phyloP scores from a whole-genome alignment of 2,888 invertebrate species.

The Alloscopus bannaensis region DNA sequence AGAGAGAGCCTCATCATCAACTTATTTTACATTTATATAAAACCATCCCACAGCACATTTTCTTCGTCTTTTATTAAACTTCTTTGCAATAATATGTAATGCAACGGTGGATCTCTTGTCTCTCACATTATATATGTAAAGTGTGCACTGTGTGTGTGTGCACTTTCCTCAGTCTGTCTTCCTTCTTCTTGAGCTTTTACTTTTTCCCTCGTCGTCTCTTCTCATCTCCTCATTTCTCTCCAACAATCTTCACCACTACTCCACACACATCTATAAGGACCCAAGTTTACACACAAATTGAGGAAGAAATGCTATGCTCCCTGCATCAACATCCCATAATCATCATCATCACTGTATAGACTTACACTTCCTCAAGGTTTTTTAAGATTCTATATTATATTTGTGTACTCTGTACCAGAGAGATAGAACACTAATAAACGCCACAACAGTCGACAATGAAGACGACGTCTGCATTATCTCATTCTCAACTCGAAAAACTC shows the following conservation, averaged over 20 bases:
- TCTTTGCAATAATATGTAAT: slow-evolving; percentile 60
- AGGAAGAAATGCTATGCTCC: not conserved
- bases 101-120: slow-evolving; percentile 23
- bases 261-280: too few relatives aligned
- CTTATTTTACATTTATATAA: slow-evolving; percentile 64
- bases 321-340: slow-evolving; percentile 22
- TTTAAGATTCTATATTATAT: too few relatives aligned
- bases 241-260: slow-evolving; percentile 39
- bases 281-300: too few relatives aligned
- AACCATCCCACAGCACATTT: slow-evolving; percentile 47
- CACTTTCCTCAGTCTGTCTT: slow-evolving; percentile 24
- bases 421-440: too few relatives aligned
- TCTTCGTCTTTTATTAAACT: slow-evolving; percentile 60
- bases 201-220: slow-evolving; percentile 30
- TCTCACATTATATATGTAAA: slow-evolving; percentile 15
- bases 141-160: not conserved
- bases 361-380: too few relatives aligned
- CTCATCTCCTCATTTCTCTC: slow-evolving; percentile 20
- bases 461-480: slow-evolving; percentile 11
- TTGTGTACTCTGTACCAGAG: not conserved
- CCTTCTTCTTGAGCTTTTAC: slow-evolving; percentile 19
- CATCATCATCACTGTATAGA: slow-evolving; percentile 14
- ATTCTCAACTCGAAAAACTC: slow-evolving; percentile 33
- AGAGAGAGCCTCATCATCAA: slow-evolving; percentile 39
- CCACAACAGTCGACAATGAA: slow-evolving; percentile 3